Evolutionary conservation across 2,797 vertebrate species (phyloP).

Genomic region (Phalanger gymnotis): DNA sequence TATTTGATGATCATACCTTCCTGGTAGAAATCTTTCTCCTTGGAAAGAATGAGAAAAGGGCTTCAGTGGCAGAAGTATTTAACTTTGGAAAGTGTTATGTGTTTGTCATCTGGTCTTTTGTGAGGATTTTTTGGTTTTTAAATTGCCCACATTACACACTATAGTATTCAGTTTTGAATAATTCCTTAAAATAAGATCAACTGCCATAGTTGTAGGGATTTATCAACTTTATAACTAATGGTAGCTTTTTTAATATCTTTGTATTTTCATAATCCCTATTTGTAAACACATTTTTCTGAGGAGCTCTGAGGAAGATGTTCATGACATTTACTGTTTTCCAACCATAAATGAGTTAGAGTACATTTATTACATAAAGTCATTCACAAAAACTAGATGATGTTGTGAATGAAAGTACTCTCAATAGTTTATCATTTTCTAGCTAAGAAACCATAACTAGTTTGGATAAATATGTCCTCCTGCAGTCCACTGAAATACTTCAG

Average conservation of each 20-base stretch:
- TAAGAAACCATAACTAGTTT: not conserved
- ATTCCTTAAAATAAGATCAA: not conserved
- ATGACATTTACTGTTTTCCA: not conserved
- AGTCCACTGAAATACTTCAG: not conserved
- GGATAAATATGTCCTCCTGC: not conserved
- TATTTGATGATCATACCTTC: not conserved
- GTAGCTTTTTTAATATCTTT: not conserved
- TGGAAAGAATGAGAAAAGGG: not conserved
- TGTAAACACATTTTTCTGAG: not conserved
- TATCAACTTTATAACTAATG: not conserved
- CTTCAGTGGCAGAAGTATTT: not conserved
- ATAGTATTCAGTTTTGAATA: not conserved
- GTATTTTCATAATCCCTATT: not conserved
- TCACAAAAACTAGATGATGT: slow-evolving; percentile 31
- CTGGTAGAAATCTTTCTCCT: accelerated
- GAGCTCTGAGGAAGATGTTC: not conserved
- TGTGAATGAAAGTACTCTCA: not conserved
- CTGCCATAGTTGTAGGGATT: not conserved
- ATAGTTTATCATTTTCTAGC: not conserved
- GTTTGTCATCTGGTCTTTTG: not conserved
- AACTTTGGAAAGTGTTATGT: not conserved
- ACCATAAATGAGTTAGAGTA: not conserved
- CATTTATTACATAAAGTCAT: not conserved
- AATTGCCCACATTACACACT: not conserved
- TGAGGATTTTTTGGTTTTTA: not conserved